Conservation (phyloP, 2,113 vertebrate species). For the Diadophis punctatus region DNA sequence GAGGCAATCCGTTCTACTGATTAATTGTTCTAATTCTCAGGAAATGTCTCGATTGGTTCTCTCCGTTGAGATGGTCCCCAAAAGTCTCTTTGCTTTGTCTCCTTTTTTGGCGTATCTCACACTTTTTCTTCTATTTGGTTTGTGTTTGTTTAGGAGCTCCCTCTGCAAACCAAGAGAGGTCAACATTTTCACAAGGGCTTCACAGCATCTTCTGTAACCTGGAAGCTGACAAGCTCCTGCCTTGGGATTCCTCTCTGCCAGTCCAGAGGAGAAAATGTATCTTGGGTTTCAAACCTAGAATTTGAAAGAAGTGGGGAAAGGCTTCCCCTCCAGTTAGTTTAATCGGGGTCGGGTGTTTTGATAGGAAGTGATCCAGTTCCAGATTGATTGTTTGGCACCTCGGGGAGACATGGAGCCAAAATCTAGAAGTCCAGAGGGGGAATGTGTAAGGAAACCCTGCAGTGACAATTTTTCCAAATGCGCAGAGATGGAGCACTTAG, state of each 20-base stretch:
- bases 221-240: neutral
- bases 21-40: neutral
- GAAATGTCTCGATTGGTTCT: neutral
- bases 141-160: neutral
- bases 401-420: neutral
- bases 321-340: neutral
- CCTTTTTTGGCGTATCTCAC: too few species aligned
- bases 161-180: neutral
- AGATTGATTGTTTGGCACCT: neutral
- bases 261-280: neutral
- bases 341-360: too few species aligned
- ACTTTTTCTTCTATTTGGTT: neutral
- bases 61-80: neutral
- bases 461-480: neutral
- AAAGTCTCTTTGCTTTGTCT: too few species aligned
- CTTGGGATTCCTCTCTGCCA: neutral
- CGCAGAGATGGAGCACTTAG: neutral
- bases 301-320: neutral
- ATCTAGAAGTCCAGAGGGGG: neutral
- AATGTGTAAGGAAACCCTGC: neutral
- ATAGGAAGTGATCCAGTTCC: neutral
- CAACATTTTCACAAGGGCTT: neutral
- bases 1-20: accelerated
- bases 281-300: neutral
- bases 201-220: neutral